Percentiles rank a stretch among this genome's conserved stretches.
phyloP scores from a whole-genome alignment of 2,113 vertebrate genomes.

The Burhinus bistriatus region DNA sequence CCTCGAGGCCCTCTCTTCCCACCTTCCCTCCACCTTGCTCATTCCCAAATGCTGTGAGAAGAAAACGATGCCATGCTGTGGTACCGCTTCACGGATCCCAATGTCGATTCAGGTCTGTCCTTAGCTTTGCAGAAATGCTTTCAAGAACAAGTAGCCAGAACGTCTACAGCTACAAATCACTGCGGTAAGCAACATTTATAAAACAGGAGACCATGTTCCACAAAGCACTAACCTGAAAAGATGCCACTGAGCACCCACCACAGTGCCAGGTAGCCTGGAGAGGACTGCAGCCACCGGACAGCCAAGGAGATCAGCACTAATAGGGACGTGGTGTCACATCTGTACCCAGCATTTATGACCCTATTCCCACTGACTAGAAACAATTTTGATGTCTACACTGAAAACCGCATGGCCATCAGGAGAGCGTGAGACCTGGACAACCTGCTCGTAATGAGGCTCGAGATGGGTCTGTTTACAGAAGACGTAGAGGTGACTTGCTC shows the following conservation, averaged over 20 bases:
- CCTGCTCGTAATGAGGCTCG: neutral
- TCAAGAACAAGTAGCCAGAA: neutral
- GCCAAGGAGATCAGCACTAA: neutral
- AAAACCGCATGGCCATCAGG: neutral
- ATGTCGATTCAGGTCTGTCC: accelerated
- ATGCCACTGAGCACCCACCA: neutral
- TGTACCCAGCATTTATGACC: neutral
- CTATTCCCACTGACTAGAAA: accelerated
- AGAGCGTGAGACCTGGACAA: neutral
- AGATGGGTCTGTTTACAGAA: neutral
- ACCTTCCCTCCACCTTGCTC: neutral
- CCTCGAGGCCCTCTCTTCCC: neutral
- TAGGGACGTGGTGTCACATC: neutral
- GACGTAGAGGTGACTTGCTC: neutral
- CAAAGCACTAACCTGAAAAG: neutral
- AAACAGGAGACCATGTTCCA: neutral
- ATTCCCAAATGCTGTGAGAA: neutral
- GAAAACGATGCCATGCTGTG: neutral
- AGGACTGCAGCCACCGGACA: accelerated
- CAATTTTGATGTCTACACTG: neutral
- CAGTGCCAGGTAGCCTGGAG: neutral
- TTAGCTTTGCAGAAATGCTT: neutral
- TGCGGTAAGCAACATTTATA: neutral
- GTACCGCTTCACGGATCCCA: neutral
- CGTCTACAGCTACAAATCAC: neutral